phyloP scores from a whole-genome alignment of 2,113 vertebrate genomes.

The Pygoscelis adeliae region DNA sequence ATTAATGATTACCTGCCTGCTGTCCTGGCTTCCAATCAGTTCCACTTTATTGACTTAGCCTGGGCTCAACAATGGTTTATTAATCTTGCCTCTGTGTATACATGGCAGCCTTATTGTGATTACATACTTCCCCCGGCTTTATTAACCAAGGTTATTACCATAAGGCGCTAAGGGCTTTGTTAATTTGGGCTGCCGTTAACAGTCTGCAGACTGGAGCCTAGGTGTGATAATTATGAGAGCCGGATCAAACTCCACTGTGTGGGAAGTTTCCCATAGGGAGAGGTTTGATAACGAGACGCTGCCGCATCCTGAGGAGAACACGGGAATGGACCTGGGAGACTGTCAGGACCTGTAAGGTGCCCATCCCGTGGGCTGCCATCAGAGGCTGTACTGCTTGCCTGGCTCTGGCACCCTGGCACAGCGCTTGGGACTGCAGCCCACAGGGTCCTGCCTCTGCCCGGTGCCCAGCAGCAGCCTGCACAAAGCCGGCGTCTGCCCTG shows the following conservation, averaged over 20 bases:
- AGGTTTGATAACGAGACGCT: background rate
- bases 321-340: rapidly evolving
- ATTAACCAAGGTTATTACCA: background rate
- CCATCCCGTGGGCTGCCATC: rapidly evolving
- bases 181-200: background rate
- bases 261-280: background rate
- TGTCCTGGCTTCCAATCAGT: background rate
- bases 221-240: background rate
- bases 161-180: background rate
- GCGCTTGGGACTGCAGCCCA: background rate
- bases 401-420: background rate
- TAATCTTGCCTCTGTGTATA: slow-evolving; percentile 5
- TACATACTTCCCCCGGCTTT: background rate
- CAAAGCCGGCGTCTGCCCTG: rapidly evolving
- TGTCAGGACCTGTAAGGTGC: background rate
- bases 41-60: background rate
- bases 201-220: background rate
- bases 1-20: slow-evolving; percentile 31
- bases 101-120: background rate
- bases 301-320: rapidly evolving
- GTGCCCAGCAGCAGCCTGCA: too few relatives aligned
- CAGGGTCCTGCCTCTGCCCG: background rate
- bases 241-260: background rate
- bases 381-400: background rate
- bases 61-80: background rate